Percentiles rank a stretch among this genome's conserved stretches.
These are phyloP conservation scores for Cyclophora punctaria DNA, from an alignment of 2,888 invertebrate species.

Conservation along the genomic window DNA sequence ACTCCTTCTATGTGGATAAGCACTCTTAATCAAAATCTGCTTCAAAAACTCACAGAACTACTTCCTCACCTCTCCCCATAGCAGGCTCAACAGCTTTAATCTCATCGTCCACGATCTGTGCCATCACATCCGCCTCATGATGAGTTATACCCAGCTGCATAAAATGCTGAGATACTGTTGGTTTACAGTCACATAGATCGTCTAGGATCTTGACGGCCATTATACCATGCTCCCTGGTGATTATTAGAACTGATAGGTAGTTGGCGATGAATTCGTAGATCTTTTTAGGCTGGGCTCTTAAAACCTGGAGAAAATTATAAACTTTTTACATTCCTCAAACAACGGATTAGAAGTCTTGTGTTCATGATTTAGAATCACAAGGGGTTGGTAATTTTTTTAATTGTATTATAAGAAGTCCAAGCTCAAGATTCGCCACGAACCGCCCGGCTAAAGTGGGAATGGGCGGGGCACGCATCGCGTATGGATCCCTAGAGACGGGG, in stretches of 20 bases:
- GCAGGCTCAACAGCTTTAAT: conserved; percentile 37
- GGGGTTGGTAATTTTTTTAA: too few relatives aligned
- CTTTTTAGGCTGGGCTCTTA: conserved; percentile 79
- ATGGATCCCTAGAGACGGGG: too few relatives aligned
- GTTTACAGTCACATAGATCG: conserved; percentile 60
- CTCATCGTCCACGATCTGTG: conserved; percentile 49
- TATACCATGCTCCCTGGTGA: conserved; percentile 77
- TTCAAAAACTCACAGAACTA: not conserved
- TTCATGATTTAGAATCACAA: too few relatives aligned
- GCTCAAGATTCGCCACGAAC: too few relatives aligned
- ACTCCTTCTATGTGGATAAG: too few relatives aligned
- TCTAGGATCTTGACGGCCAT: conserved; percentile 57
- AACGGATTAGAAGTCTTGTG: too few relatives aligned
- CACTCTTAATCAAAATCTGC: too few relatives aligned
- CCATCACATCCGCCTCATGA: conserved; percentile 27
- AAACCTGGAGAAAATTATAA: conserved; percentile 59
- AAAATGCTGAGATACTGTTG: conserved; percentile 53
- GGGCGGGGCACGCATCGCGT: too few relatives aligned
- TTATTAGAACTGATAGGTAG: conserved; percentile 80
- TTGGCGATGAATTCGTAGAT: conserved; percentile 81
- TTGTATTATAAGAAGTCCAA: too few relatives aligned
- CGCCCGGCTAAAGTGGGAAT: too few relatives aligned
- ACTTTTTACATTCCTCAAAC: too few relatives aligned
- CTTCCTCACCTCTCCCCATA: conserved; percentile 43
- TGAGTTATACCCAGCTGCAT: conserved; percentile 37